Percentiles rank a stretch among this genome's conserved stretches.
Evolutionary conservation across 2,113 vertebrate genomes (phyloP).

Genomic region (Nycticryphes semicollaris): DNA sequence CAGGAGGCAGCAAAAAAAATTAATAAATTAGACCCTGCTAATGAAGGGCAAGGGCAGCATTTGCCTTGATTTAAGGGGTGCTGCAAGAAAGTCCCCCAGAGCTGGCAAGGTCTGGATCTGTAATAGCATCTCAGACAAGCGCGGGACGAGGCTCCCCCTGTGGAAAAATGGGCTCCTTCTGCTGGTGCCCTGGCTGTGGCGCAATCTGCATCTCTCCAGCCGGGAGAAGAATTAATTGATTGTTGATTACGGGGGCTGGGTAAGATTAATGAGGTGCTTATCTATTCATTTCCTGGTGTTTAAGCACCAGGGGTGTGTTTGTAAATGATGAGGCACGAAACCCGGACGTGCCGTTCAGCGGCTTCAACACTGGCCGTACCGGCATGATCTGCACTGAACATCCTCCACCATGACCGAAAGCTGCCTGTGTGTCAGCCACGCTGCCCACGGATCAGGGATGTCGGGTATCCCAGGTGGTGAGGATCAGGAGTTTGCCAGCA

Average conservation of each 20-base stretch:
- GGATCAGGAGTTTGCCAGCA: neutral
- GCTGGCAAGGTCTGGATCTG: neutral
- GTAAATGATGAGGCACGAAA: neutral
- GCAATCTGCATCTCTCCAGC: neutral
- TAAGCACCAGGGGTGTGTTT: neutral
- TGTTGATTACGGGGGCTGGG: constrained; percentile 39
- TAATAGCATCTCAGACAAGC: fast-evolving
- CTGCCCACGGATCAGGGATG: neutral
- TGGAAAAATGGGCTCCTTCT: neutral
- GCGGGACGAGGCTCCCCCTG: neutral
- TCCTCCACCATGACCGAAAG: neutral
- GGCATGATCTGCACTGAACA: neutral
- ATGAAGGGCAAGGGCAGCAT: fast-evolving
- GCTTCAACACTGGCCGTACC: neutral
- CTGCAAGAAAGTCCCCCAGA: neutral
- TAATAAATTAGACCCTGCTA: neutral
- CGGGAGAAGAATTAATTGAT: neutral
- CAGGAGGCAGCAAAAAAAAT: neutral
- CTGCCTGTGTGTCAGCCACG: fast-evolving
- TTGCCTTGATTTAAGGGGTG: neutral
- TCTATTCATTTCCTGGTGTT: neutral
- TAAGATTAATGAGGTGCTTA: constrained; percentile 59
- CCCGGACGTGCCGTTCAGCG: fast-evolving
- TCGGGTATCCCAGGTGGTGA: fast-evolving
- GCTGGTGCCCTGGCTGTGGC: fast-evolving